Base-by-base conservation (phyloP, 2,797 vertebrate genomes). In the Coregonus ussuriensis region DNA sequence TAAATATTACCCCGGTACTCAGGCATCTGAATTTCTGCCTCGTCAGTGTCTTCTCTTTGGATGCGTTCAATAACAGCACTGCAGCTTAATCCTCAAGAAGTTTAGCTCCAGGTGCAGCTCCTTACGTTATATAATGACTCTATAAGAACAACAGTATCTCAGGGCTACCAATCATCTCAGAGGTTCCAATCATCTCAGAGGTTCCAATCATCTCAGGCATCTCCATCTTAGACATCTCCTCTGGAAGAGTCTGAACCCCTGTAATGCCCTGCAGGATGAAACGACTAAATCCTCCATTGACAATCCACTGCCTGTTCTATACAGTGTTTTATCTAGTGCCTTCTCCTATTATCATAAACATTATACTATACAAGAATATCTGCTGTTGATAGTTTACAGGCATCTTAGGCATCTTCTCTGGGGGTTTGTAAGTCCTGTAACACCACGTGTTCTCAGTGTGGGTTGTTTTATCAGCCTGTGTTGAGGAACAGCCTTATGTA, bases 371-470 rank as follows among this genome's bases (percentile, higher is more conserved):
- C 41, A 47, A 47, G 3, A 11, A 47, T 47, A 47, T 47, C 41
- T 47, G 41, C 41, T 47, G 41, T 47, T 47, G 9, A 47, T 13
- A 11, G 41, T 47, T 47, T 47, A 47, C 41, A 47, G 41, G 41
- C 3, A 47, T 47, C 37, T 41, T 41, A 41, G 37, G 37, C 37
- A 41, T 41, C 9, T 47, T 13, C 41, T 77, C 74, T 31, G 31
- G 59, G 52, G 63, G 75, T 75, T 72, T 85, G 83, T 79, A 87
- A 82, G 80, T 47, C 41, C 9, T 47, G 41, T 13, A 47, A 47
- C 9, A 47, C 41, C 41, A 2, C 3, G 41, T 41, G 41, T 41
- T 41, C 37, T 41, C 37, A 41, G 6, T 7, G 6, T 41, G 41
- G 6, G 7, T 41, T 9, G 41, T 47, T 47, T 47, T 47, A 47